Conservation (phyloP, 1,140 invertebrate genomes). For the Aporrectodea caliginosa region DNA sequence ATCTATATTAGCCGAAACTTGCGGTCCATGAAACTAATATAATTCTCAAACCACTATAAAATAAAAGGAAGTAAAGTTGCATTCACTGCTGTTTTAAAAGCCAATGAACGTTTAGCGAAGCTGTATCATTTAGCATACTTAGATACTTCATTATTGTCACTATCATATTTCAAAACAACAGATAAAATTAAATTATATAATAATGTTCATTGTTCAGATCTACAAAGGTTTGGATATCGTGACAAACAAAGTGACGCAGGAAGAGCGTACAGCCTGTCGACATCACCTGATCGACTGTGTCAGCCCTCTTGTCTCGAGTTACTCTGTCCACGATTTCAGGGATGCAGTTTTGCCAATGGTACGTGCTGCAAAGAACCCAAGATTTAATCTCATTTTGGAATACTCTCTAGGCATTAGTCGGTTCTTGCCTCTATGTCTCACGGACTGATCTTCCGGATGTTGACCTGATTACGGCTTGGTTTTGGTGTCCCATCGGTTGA, state of each 20-base stretch:
- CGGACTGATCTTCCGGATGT: too few species aligned
- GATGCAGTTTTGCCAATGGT: conserved; percentile 76
- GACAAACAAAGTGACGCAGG: conserved; percentile 87
- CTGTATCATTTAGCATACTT: neutral
- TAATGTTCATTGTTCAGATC: conserved; percentile 62
- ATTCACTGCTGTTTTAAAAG: neutral
- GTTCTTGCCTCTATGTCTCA: too few species aligned
- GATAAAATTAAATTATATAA: neutral
- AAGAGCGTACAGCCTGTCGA: conserved; percentile 69
- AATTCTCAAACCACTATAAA: neutral
- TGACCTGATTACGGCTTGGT: too few species aligned
- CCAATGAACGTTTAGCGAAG: neutral
- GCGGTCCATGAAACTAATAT: too few species aligned
- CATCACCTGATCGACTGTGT: conserved; percentile 90
- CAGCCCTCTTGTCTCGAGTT: conserved; percentile 69
- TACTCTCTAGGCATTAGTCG: too few species aligned
- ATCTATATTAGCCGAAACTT: too few species aligned
- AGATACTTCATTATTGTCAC: neutral
- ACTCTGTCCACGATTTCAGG: conserved; percentile 81
- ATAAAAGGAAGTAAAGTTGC: neutral
- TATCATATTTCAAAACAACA: neutral
- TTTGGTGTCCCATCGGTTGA: too few species aligned
- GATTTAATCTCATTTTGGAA: too few species aligned
- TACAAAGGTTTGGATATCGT: conserved; percentile 91
- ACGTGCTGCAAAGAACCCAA: too few species aligned